phyloP scores from a whole-genome alignment of 2,113 vertebrate genomes.

The Chauna torquata region DNA sequence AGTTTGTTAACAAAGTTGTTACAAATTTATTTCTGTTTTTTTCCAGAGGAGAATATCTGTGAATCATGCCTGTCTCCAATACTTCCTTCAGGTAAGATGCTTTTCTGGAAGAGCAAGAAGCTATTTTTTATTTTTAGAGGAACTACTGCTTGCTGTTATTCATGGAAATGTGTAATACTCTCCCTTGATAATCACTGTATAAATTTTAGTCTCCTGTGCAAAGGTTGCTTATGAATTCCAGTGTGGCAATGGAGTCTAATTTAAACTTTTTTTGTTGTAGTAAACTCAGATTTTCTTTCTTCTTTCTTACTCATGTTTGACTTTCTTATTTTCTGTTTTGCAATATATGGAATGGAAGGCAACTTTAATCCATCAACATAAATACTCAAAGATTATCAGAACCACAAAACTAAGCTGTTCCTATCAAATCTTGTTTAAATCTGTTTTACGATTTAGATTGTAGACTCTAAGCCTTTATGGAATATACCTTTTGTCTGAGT shows the following conservation, averaged over 20 bases:
- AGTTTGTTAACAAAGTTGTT: background rate
- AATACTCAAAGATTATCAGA: background rate
- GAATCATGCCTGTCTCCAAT: conserved; percentile 91
- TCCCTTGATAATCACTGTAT: background rate
- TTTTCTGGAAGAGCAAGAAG: background rate
- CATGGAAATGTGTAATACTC: background rate
- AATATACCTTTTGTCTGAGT: background rate
- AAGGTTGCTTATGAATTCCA: background rate
- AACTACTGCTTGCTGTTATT: background rate
- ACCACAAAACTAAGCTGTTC: background rate
- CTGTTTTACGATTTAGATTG: background rate
- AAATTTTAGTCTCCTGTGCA: background rate
- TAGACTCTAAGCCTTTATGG: background rate
- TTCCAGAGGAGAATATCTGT: conserved; percentile 94
- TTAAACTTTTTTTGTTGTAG: background rate
- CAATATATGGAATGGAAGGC: background rate
- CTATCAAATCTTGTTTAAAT: background rate
- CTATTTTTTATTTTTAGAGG: background rate
- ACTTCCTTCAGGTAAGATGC: conserved; percentile 88
- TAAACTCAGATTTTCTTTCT: background rate
- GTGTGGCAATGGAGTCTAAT: background rate
- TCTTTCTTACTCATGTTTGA: background rate
- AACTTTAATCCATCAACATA: background rate
- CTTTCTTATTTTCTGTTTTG: background rate
- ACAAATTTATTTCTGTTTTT: background rate